These are phyloP conservation scores for Drosophila tropicalis DNA, from an alignment of 1,140 invertebrate genomes.

Conservation along the genomic window DNA sequence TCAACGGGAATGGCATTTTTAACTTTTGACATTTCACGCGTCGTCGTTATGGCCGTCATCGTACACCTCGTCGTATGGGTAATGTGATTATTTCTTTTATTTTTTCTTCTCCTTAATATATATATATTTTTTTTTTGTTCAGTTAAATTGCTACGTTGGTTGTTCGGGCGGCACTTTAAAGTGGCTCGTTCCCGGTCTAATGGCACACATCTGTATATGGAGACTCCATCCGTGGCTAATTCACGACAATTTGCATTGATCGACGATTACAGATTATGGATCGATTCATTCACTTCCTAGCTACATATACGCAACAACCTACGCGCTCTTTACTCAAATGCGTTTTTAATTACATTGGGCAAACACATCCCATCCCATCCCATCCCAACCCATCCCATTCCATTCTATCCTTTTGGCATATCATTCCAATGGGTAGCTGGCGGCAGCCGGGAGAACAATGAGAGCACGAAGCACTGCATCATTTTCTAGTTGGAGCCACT, in stretches of 20 bases:
- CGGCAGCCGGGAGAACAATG: conserved; percentile 46
- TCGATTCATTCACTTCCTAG: conserved; percentile 43
- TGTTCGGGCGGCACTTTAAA: conserved; percentile 44
- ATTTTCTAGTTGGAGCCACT: conserved; percentile 39
- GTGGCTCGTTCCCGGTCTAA: conserved; percentile 30
- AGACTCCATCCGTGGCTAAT: conserved; percentile 47
- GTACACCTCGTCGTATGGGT: conserved; percentile 74
- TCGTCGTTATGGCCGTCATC: conserved; percentile 45
- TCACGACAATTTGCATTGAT: conserved; percentile 74
- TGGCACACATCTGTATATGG: conserved; percentile 63
- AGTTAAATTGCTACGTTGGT: conserved; percentile 38
- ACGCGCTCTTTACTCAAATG: conserved; percentile 74
- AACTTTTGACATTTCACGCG: conserved; percentile 81
- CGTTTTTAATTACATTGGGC: conserved; percentile 78
- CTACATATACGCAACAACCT: conserved; percentile 27
- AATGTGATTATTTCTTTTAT: conserved; percentile 74
- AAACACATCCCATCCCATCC: conserved; percentile 28
- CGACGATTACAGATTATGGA: conserved; percentile 55
- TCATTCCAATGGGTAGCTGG: too few relatives aligned
- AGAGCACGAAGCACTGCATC: conserved; percentile 39
- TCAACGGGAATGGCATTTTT: conserved; percentile 69
- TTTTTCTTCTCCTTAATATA: conserved; percentile 8
- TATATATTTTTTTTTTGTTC: conserved; percentile 35
- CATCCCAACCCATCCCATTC: background rate
- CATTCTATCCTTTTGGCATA: too few relatives aligned